Conservation (phyloP, 1,140 invertebrate species). For the Eumeta japonica region DNA sequence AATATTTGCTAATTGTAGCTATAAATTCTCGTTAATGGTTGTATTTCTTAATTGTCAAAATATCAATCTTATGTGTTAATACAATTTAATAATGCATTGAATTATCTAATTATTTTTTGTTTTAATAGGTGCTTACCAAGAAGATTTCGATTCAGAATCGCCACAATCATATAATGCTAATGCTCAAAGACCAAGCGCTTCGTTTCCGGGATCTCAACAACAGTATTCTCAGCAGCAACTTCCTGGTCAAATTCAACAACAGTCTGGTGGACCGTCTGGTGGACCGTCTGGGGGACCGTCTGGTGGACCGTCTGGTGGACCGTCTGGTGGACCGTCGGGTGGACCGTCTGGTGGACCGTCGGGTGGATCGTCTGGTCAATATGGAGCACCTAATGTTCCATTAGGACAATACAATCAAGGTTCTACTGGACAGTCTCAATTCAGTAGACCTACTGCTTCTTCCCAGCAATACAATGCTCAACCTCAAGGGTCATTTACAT, state of each 20-base stretch:
- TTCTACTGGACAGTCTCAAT: no score
- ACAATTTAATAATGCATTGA: not conserved
- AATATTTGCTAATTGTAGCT: no score
- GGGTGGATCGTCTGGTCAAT: not conserved
- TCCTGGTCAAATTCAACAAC: not conserved
- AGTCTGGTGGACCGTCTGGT: not conserved
- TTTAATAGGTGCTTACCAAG: not conserved
- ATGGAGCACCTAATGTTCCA: no score
- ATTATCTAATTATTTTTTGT: not conserved
- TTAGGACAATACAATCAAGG: no score
- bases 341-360: not conserved
- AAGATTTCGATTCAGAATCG: no score
- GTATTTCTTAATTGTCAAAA: no score
- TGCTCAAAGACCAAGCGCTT: no score
- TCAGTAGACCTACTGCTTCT: no score
- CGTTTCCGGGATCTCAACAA: no score
- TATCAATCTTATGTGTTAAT: no score
- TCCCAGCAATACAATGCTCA: slow-evolving; percentile 1
- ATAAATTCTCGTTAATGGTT: no score
- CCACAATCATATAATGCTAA: no score
- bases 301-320: not conserved
- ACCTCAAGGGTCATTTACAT: not conserved
- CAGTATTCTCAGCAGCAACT: not conserved
- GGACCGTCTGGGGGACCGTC: not conserved
- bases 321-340: not conserved